Conservation (phyloP, 2,113 vertebrate genomes). For the Mormoops blainvillei region DNA sequence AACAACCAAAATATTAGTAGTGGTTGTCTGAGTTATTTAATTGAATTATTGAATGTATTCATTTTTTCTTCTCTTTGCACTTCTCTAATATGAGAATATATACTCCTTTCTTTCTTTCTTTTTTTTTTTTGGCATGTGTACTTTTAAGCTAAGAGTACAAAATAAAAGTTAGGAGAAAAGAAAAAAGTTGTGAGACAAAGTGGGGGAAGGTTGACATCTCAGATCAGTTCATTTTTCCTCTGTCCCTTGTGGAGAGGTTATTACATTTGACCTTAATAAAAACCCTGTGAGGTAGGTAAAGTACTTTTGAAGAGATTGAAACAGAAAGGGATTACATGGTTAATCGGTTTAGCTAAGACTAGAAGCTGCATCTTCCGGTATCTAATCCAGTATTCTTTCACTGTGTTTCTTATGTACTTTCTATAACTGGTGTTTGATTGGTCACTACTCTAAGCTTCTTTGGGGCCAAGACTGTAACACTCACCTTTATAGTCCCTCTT, state of each 20-base stretch:
- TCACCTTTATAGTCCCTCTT: not conserved
- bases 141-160: slow-evolving; percentile 26
- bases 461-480: not conserved
- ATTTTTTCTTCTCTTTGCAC: not conserved
- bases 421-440: not conserved
- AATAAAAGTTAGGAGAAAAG: not conserved
- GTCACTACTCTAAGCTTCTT: not conserved
- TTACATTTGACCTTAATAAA: not conserved
- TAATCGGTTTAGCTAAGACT: slow-evolving; percentile 8
- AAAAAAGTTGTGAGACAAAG: not conserved
- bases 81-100: not conserved
- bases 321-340: not conserved
- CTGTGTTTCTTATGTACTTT: not conserved
- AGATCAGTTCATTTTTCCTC: not conserved
- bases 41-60: not conserved
- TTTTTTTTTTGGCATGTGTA: not conserved
- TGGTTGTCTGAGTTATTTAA: not conserved
- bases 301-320: not conserved
- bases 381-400: not conserved
- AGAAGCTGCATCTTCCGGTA: not conserved
- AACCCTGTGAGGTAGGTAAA: not conserved
- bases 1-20: not conserved
- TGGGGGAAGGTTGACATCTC: not conserved
- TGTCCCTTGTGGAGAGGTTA: not conserved
- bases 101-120: no score